phyloP scores from a whole-genome alignment of 30 jellyfish, hydroid and myxozoan species.

The Clytia hemisphaerica region DNA sequence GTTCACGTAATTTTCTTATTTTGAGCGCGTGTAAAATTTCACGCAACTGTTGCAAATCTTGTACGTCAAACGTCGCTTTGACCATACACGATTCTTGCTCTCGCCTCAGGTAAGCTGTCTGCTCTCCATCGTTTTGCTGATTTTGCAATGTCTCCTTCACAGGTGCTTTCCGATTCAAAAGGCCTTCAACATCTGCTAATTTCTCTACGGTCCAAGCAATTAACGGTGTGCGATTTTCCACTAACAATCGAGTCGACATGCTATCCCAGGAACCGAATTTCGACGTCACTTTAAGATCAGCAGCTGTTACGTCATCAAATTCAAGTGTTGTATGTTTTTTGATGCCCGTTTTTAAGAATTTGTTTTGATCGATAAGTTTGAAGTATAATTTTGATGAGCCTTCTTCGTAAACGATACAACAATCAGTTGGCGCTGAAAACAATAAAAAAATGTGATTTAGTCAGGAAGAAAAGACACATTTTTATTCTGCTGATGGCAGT shows the following conservation, averaged over 20 bases:
- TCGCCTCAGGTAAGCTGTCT: neutral
- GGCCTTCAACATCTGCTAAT: neutral
- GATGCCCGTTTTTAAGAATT: neutral
- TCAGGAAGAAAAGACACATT: no score
- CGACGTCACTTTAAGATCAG: slow-evolving; percentile 77
- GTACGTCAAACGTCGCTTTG: slow-evolving; percentile 66
- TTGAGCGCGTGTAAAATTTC: slow-evolving; percentile 65
- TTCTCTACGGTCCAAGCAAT: slow-evolving; percentile 45
- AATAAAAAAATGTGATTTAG: no score
- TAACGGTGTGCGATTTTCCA: slow-evolving; percentile 79
- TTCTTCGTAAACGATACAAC: slow-evolving; percentile 47
- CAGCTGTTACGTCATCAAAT: slow-evolving; percentile 92
- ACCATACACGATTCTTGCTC: slow-evolving; percentile 81
- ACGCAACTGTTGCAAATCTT: slow-evolving; percentile 31
- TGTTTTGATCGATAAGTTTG: slow-evolving; percentile 55
- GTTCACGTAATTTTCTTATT: slow-evolving; percentile 62
- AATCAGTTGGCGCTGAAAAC: no score
- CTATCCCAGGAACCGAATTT: slow-evolving; percentile 96
- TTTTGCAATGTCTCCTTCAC: neutral
- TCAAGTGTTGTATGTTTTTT: slow-evolving; percentile 43
- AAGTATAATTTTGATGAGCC: slow-evolving; percentile 49
- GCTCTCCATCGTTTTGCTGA: neutral
- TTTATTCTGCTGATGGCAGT: no score
- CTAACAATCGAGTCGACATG: slow-evolving; percentile 59
- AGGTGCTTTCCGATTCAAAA: neutral